Evolutionary conservation across 2,113 vertebrate genomes (phyloP), one percentile per base, ranked within the genome.

Genomic region (Cyprinodon brontotheroides): DNA sequence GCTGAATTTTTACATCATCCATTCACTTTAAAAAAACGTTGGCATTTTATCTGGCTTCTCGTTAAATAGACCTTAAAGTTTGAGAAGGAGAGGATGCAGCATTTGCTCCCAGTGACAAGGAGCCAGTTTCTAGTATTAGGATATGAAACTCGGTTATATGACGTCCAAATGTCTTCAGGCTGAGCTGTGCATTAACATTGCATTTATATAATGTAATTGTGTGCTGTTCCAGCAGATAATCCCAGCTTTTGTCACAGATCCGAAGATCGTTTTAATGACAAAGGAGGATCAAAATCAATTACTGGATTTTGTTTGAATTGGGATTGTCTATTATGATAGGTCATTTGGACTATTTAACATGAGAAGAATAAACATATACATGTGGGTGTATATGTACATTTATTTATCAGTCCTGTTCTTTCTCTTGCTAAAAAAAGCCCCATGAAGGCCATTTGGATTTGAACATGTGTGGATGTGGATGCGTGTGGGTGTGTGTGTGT

Each of bases 341-440:
- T 39, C 6, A 41, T 13, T 57, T n/a, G 50, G 50, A 9, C 17
- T 20, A 57, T 57, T 57, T 57, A 57, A 57, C 50, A 20, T 57
- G 15, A 57, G 50, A 6, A 57, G 50, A 57, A 57, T 8, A 57
- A 57, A 57, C 50, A 57, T 57, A 40, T 4, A 12, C 17, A 69
- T 38, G 37, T 37, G n/a, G 39, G 11, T 17, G 11, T 14, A 29
- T 29, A 29, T 29, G 29, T 29, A 29, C 29, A 29, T 29, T 29
- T 29, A 29, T 72, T 61, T 57, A 77, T 67, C 68, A 74, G 48
- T n/a, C 39, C 45, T 11, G 39, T 73, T 12, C 39, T 80, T 70
- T 73, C 68, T 47, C 79, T 74, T 75, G 82, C 74, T 78, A 73
- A 78, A 82, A 79, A 29, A 79, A 88, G 87, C 86, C 80, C 84